Percentiles rank a stretch among this genome's conserved stretches.
phyloP scores from a whole-genome alignment of 53 echinoderm and acorn worm species.

The Luidia sarsii region DNA sequence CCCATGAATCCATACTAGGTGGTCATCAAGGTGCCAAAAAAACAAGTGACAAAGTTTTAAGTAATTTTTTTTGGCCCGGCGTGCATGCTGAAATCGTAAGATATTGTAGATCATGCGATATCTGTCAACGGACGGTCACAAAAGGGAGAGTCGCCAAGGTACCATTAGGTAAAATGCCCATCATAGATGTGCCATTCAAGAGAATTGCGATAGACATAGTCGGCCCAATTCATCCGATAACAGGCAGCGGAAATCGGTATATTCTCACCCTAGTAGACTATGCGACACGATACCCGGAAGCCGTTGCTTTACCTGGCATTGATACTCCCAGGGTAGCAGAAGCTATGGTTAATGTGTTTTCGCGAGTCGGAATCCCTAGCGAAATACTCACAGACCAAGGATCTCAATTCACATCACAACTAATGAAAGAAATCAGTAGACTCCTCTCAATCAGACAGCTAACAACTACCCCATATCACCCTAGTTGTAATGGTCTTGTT shows the following conservation, averaged over 20 bases:
- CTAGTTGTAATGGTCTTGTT: conserved; percentile 42
- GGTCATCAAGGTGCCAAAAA: conserved; percentile 51
- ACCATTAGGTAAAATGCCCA: conserved; percentile 59
- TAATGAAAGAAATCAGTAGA: conserved; percentile 57
- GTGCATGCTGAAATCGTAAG: conserved; percentile 24
- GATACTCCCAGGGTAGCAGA: conserved; percentile 57
- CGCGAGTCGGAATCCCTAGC: conserved; percentile 47
- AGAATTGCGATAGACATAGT: conserved; percentile 59
- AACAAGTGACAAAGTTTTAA: conserved; percentile 42
- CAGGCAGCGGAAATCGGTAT: conserved; percentile 43
- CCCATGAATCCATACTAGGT: conserved; percentile 55
- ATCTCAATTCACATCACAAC: conserved; percentile 36
- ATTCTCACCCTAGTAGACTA: conserved; percentile 53
- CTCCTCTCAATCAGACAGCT: conserved; percentile 26
- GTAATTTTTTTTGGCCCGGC: conserved; percentile 61
- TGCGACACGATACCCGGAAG: conserved; percentile 45
- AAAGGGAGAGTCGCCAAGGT: conserved; percentile 58
- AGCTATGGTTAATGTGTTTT: conserved; percentile 33
- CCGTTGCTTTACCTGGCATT: conserved; percentile 34
- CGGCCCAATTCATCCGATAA: conserved; percentile 54
- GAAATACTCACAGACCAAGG: conserved; percentile 57
- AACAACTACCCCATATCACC: conserved; percentile 42
- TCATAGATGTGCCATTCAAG: conserved; percentile 53
- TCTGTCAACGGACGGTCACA: conserved; percentile 51
- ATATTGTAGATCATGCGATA: conserved; percentile 57